Evolutionary conservation across 2,113 vertebrate genomes (phyloP), one percentile per base, ranked within the genome.

Genomic region (Dendropsophus ebraccatus): DNA sequence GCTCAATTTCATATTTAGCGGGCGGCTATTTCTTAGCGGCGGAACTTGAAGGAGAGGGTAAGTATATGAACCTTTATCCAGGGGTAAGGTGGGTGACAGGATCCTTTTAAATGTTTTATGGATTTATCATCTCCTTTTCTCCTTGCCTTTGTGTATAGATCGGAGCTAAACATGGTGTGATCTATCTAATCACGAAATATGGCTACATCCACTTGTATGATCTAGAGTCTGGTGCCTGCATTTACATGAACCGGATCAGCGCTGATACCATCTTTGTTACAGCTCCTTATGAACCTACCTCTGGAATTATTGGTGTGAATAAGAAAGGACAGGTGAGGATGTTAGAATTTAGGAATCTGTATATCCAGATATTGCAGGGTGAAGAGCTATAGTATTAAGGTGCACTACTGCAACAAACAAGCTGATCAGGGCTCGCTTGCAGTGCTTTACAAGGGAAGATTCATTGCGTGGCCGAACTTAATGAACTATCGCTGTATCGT

Each of bases 221-320:
- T 90, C 88, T 97, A 86, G 97, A 99, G 90, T 96, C 96, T 50
- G 96, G 96, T 3, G 94, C 95, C 58, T 99, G 97, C 84, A 97
- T 98, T 92, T 99, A 97, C 89, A 97, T 96, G 97, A 98, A 97
- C 88, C 95, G 95, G 80, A 96, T 98, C 89, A 98, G 97, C 77
- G 96, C 96, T 25, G 96, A 99, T 88, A 97, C 97, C 32, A 95
- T 98, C 89, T 98, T 99, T 90, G 97, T 98, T 32, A 97, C 97
- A 0, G 94, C 96, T n/a, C 92, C 96, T 60, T 94, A 99, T 1
- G 96, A 97, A 91, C 93, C 95, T 89, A 97, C 96, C 80, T 97
- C 96, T 11, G 97, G 97, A 87, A 97, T 99, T 88, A 96, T 98
- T 73, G 96, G 96, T 32, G 96, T 99, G 88, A 98, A 97, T 90